Evolutionary conservation across 2,797 vertebrate genomes (phyloP).

Genomic region (Adelosebastes latens): DNA sequence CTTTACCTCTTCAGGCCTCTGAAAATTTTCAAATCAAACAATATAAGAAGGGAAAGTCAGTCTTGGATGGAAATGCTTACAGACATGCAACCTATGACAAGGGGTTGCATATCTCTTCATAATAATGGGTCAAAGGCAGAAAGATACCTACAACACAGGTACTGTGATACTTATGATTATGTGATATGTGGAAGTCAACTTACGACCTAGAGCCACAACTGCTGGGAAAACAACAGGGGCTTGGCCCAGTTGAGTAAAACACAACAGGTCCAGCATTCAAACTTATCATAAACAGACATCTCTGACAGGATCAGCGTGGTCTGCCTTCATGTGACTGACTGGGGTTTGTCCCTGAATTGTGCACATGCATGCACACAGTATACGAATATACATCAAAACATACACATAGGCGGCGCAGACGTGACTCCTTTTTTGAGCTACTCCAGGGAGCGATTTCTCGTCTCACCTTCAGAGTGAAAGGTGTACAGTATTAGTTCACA

Average conservation of each 20-base stretch:
- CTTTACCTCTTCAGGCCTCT: background rate
- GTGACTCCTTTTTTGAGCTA: slow-evolving; percentile 1
- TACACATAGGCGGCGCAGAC: background rate
- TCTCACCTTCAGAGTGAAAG: slow-evolving; percentile 63
- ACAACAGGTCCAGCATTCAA: background rate
- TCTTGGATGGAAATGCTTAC: background rate
- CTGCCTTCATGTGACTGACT: background rate
- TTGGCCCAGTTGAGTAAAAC: background rate
- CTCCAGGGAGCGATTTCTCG: slow-evolving; percentile 42
- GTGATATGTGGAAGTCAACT: background rate
- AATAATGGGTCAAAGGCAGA: background rate
- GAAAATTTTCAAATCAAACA: background rate
- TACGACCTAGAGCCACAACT: background rate
- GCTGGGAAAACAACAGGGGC: background rate
- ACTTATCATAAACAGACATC: background rate
- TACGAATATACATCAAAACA: background rate
- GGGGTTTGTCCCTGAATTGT: background rate
- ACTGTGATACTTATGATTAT: background rate
- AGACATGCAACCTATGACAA: background rate
- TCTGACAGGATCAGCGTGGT: background rate
- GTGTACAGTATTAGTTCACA: slow-evolving; percentile 61
- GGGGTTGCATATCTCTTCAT: background rate
- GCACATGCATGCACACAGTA: background rate
- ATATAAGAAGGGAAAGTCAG: background rate
- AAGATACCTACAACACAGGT: background rate